These are phyloP conservation scores for Coptodon bakossiorum DNA, from an alignment of 2,113 vertebrate genomes.

Conservation along the genomic window DNA sequence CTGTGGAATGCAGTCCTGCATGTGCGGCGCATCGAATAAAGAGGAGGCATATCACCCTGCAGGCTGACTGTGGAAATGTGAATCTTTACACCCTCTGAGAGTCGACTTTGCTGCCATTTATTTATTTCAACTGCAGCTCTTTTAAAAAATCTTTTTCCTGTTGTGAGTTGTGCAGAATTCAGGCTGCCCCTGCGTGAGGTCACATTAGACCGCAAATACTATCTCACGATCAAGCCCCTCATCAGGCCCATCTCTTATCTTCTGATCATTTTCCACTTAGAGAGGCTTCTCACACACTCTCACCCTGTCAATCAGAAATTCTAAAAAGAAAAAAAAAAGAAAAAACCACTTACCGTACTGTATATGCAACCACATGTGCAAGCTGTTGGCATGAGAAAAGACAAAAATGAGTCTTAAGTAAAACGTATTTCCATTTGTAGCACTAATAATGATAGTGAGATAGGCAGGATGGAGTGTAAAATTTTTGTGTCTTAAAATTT, in stretches of 20 bases:
- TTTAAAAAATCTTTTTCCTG: background rate
- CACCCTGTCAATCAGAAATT: conserved; percentile 1
- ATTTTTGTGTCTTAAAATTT: background rate
- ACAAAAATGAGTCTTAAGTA: background rate
- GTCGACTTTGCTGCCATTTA: background rate
- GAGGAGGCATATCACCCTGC: background rate
- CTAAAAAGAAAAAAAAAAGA: background rate
- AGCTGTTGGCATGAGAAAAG: background rate
- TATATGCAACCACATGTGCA: background rate
- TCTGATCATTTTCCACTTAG: conserved; percentile 54
- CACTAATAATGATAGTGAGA: background rate
- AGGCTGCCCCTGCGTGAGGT: background rate
- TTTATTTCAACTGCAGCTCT: background rate
- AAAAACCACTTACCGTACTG: background rate
- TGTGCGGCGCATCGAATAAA: background rate
- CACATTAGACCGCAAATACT: conserved; percentile 20
- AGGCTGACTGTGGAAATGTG: conserved; percentile 7
- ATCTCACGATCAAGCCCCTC: conserved; percentile 31
- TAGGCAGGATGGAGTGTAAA: background rate
- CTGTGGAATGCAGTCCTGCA: conserved; percentile 30
- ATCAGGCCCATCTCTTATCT: conserved; percentile 46
- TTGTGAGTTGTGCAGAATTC: background rate
- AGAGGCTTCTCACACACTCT: conserved; percentile 2
- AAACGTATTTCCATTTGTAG: background rate
- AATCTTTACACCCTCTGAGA: background rate